Conservation (phyloP, 2,888 invertebrate genomes). For the Cabera pusaria region DNA sequence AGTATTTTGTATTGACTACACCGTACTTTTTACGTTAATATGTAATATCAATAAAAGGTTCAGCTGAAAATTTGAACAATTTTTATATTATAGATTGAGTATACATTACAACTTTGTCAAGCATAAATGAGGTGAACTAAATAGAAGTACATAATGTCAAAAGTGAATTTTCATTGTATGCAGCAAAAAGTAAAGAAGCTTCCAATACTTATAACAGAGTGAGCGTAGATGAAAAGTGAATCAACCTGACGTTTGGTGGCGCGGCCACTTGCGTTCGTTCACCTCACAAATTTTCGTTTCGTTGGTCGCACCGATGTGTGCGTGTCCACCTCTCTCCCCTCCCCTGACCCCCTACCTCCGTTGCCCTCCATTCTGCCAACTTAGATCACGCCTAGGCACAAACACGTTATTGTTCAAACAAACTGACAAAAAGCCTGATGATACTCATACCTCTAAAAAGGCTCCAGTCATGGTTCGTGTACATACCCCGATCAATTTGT, state of each 20-base stretch:
- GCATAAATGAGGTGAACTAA: slow-evolving; percentile 1
- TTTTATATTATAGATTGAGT: too few relatives aligned
- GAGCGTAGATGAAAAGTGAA: slow-evolving; percentile 81
- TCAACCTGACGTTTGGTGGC: slow-evolving; percentile 75
- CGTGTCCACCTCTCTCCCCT: slow-evolving; percentile 45
- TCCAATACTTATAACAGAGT: slow-evolving; percentile 59
- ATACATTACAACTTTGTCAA: too few relatives aligned
- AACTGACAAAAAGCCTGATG: slow-evolving; percentile 42
- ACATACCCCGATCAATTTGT: slow-evolving; percentile 36
- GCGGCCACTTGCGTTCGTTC: slow-evolving; percentile 79
- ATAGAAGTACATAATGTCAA: slow-evolving; percentile 22
- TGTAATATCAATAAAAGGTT: too few relatives aligned
- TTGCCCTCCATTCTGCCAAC: slow-evolving; percentile 63
- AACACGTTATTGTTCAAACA: slow-evolving; percentile 49
- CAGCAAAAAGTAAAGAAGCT: slow-evolving; percentile 54
- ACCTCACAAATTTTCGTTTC: slow-evolving; percentile 83
- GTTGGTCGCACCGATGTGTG: slow-evolving; percentile 68
- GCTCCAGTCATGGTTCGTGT: too few relatives aligned
- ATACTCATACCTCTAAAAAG: slow-evolving; percentile 23
- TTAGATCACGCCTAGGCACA: slow-evolving; percentile 62
- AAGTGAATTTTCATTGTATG: slow-evolving; percentile 60
- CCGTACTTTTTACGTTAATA: too few relatives aligned
- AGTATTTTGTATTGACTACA: too few relatives aligned
- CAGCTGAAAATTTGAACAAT: too few relatives aligned
- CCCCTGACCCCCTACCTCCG: slow-evolving; percentile 32